phyloP scores from a whole-genome alignment of 2,797 vertebrate species.

The Sardinella longiceps region DNA sequence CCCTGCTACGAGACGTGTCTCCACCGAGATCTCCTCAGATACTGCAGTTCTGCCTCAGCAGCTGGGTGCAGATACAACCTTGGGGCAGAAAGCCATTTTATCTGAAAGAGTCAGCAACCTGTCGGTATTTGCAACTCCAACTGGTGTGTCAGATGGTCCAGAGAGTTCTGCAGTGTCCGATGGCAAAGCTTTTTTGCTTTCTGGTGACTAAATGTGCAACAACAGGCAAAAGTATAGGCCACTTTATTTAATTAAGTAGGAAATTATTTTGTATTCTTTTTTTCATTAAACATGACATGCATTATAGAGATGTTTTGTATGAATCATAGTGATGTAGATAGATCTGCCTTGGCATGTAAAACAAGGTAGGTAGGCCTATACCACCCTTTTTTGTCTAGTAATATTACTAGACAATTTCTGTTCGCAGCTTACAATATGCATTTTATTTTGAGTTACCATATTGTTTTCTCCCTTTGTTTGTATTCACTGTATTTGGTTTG shows the following conservation, averaged over 20 bases:
- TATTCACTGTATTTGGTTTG: background rate
- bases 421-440: no score
- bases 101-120: slow-evolving; percentile 35
- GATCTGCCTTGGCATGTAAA: no score
- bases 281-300: background rate
- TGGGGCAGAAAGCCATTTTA: slow-evolving; percentile 40
- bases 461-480: background rate
- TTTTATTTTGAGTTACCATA: no score
- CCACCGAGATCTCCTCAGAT: slow-evolving; percentile 56
- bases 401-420: no score
- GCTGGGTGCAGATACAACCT: slow-evolving; percentile 17
- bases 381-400: no score
- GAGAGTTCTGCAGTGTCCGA: slow-evolving; percentile 43
- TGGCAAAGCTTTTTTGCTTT: slow-evolving; percentile 50
- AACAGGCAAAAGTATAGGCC: background rate
- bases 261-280: background rate
- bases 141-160: slow-evolving; percentile 41
- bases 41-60: slow-evolving; percentile 46
- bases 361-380: no score
- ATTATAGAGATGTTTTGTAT: background rate
- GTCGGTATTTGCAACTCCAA: slow-evolving; percentile 11
- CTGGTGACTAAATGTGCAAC: slow-evolving; percentile 38
- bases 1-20: slow-evolving; percentile 56
- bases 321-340: no score
- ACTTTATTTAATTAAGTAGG: background rate